Conservation (phyloP, 2,888 invertebrate genomes). For the Netelia inedita region DNA sequence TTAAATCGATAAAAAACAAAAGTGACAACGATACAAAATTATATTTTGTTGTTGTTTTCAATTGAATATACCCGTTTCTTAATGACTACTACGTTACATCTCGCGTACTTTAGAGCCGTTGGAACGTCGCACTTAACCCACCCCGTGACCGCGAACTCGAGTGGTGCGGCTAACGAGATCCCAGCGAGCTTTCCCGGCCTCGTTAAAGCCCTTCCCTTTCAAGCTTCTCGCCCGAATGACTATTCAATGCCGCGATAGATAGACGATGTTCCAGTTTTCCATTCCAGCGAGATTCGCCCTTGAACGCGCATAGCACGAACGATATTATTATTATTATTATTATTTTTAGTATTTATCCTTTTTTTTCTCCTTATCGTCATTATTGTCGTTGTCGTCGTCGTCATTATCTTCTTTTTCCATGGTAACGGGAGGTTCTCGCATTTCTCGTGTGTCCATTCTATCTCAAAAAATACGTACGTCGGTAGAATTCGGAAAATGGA, state of each 20-base stretch:
- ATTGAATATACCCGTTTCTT: background rate
- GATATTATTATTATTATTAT: background rate
- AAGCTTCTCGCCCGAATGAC: slow-evolving; percentile 51
- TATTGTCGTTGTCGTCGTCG: background rate
- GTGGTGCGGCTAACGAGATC: slow-evolving; percentile 60
- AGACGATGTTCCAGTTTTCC: slow-evolving; percentile 36
- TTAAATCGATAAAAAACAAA: no score
- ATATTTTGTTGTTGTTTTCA: background rate
- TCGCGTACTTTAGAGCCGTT: slow-evolving; percentile 1
- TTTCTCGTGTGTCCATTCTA: background rate
- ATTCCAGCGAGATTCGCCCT: slow-evolving; percentile 20
- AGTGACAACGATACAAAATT: no score
- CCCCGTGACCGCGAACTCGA: slow-evolving; percentile 35
- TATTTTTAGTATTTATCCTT: no score
- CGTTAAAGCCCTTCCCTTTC: slow-evolving; percentile 56
- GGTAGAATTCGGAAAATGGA: background rate
- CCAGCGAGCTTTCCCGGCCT: slow-evolving; percentile 44
- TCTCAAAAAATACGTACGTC: background rate
- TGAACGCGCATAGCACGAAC: background rate
- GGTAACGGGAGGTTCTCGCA: background rate
- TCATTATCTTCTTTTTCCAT: background rate
- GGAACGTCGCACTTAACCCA: slow-evolving; percentile 42
- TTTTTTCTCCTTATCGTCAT: no score
- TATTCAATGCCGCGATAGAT: slow-evolving; percentile 54
- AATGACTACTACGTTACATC: slow-evolving; percentile 41